Evolutionary conservation across 1,140 invertebrate species (phyloP).

Genomic region (Patella vulgata): DNA sequence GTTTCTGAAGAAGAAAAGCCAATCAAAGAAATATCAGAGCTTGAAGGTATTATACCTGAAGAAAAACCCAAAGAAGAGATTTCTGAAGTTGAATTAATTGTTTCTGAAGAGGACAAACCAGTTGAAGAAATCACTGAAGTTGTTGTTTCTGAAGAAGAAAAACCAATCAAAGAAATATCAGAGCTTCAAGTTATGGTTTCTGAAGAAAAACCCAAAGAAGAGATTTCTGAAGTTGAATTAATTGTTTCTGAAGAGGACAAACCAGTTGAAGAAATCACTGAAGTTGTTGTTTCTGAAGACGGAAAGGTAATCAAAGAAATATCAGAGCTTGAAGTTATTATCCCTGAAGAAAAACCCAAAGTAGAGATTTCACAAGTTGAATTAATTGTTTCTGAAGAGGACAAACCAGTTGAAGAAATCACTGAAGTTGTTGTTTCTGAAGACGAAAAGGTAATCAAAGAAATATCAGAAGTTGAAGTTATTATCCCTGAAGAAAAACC

Average conservation of each 20-base stretch:
- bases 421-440: no score
- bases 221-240: slow-evolving; percentile 15
- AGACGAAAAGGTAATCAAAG: not conserved
- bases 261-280: slow-evolving; percentile 7
- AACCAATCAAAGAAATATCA: not conserved
- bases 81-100: no score
- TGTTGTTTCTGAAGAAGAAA: slow-evolving; percentile 1
- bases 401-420: slow-evolving; percentile 7
- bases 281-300: slow-evolving; percentile 7
- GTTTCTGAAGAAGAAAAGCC: no score
- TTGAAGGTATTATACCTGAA: no score
- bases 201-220: slow-evolving; percentile 9
- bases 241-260: slow-evolving; percentile 2
- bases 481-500: slow-evolving; percentile 5
- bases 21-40: no score
- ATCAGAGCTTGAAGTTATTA: slow-evolving; percentile 18
- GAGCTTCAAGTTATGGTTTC: slow-evolving; percentile 1
- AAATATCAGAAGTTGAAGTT: slow-evolving; percentile 3
- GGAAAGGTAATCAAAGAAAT: slow-evolving; percentile 26
- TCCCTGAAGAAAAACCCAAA: slow-evolving; percentile 4
- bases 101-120: no score
- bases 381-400: slow-evolving; percentile 2
- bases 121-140: slow-evolving; percentile 6
- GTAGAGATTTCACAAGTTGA: slow-evolving; percentile 19
- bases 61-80: no score